phyloP scores from a whole-genome alignment of 2,113 vertebrate genomes.

The Triplophysa dalaica region DNA sequence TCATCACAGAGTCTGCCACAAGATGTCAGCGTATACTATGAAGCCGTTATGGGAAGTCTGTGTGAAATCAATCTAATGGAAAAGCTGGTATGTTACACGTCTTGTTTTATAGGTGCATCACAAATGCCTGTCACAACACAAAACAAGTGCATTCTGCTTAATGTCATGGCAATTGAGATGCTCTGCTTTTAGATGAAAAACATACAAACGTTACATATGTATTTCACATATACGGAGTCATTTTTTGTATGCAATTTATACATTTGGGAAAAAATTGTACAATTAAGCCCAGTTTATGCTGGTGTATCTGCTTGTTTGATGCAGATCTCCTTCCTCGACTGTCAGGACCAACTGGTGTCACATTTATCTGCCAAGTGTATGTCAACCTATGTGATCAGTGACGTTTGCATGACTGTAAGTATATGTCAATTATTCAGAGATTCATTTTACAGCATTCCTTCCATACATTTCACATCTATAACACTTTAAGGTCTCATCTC shows the following conservation, averaged over 20 bases:
- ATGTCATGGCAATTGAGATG: no score
- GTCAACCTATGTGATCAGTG: constrained; percentile 73
- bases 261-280: neutral
- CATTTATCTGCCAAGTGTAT: constrained; percentile 81
- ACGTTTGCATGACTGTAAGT: constrained; percentile 78
- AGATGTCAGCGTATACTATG: constrained; percentile 58
- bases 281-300: no score
- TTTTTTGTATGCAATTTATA: no score
- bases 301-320: neutral
- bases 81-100: constrained; percentile 77
- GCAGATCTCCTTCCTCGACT: constrained; percentile 69
- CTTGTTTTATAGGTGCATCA: neutral
- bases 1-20: constrained; percentile 50
- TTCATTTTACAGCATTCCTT: no score
- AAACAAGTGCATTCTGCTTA: no score
- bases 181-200: no score
- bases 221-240: no score
- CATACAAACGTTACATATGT: no score
- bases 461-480: no score
- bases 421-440: neutral
- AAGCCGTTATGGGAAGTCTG: constrained; percentile 65
- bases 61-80: constrained; percentile 70
- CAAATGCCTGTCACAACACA: neutral
- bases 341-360: constrained; percentile 73
- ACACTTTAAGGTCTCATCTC: no score